Base-by-base conservation (phyloP, 2,113 vertebrate genomes). In the Mixornis gularis region DNA sequence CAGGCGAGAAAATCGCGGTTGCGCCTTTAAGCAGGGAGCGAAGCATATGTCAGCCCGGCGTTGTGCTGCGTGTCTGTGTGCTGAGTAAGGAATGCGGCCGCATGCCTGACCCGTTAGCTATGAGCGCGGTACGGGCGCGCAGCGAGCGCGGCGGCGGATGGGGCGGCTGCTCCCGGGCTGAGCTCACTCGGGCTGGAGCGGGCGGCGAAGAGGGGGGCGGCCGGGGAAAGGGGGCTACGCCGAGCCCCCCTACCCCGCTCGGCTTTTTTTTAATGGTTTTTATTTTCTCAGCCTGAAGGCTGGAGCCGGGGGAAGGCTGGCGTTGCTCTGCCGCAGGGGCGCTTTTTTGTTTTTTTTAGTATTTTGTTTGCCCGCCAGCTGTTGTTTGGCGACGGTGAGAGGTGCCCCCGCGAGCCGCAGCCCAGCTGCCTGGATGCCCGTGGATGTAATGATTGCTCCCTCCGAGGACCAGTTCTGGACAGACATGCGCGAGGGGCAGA, bases 41-140 rank as follows among this genome's bases (percentile, higher is more conserved):
- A 52, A 85, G 94, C 87, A 43, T 94, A 34, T 91, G 93, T 79
- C 92, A 84, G 80, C 30, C 96, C 82, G 97, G 95, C 97, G 98
- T 97, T 98, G 97, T 97, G 95, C 97, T 91, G 93, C 98, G 98
- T 98, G 98, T 98, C 98, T 98, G 97, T 95, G 98, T 97, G 97
- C 96, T 99, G 98, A 99, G 97, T 98, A 98, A 99, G 98, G 98
- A 99, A 98, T 98, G 98, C 95, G 98, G 98, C 97, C 98, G 98
- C 98, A 90, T 95, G 95, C 96, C 95, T 96, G 95, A 96, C 95
- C 96, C 96, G 88, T 96, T 95, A 97, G 94, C 95, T 95, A 98
- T 98, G 98, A 98, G 97, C 97, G 98, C 97, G 84, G 83, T 93
- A 98, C 97, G 98, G 98, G 65, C 70, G 92, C 73, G 52, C 84